These are phyloP conservation scores for Girardinus metallicus DNA, from an alignment of 2,797 vertebrate genomes.

Conservation along the genomic window DNA sequence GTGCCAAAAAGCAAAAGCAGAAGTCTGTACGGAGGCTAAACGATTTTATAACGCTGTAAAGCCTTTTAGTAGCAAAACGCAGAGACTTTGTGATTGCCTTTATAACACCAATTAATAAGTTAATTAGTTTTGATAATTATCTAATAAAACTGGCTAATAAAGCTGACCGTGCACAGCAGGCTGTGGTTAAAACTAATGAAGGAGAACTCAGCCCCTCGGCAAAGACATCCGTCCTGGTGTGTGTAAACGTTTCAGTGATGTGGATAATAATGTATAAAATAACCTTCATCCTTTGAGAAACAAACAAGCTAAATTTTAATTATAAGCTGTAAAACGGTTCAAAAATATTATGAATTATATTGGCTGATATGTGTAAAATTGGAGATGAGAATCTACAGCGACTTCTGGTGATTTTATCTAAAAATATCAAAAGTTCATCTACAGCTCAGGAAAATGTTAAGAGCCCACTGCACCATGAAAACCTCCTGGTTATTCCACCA, in stretches of 20 bases:
- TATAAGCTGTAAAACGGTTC: background rate
- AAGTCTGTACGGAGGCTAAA: background rate
- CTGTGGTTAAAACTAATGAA: constrained; percentile 35
- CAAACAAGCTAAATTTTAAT: background rate
- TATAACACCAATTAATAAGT: constrained; percentile 19
- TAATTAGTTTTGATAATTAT: constrained; percentile 43
- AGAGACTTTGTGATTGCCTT: background rate
- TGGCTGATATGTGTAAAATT: background rate
- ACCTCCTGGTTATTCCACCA: no score
- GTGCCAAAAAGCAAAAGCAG: background rate
- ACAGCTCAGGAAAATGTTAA: background rate
- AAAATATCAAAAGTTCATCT: background rate
- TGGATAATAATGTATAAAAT: constrained; percentile 5
- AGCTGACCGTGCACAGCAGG: constrained; percentile 18
- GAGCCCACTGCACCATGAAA: background rate
- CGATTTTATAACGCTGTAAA: background rate
- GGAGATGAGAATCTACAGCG: background rate
- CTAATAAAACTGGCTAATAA: constrained; percentile 9
- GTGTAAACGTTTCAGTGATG: constrained; percentile 15
- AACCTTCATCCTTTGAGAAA: background rate
- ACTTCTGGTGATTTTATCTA: background rate
- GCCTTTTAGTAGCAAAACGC: background rate
- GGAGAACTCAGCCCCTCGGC: constrained; percentile 37
- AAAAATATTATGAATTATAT: background rate
- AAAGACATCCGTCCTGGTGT: constrained; percentile 26